phyloP scores from a whole-genome alignment of 2,888 invertebrate genomes.

The Lasioglossum zephyrum region DNA sequence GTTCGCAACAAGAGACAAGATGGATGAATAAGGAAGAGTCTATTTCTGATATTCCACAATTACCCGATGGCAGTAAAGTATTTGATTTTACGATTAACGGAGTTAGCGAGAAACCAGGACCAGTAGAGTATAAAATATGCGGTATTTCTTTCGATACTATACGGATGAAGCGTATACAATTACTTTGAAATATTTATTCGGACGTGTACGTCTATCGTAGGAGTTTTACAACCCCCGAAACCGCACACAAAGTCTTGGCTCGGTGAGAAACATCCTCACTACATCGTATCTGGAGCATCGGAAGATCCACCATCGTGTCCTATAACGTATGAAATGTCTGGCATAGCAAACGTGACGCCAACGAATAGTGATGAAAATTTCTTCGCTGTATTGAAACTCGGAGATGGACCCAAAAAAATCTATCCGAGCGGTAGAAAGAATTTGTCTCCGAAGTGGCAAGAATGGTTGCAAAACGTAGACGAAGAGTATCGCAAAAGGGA shows the following conservation, averaged over 20 bases:
- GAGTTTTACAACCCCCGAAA: constrained; percentile 53
- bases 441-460: constrained; percentile 79
- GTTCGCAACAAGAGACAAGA: background rate
- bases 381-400: constrained; percentile 68
- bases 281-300: constrained; percentile 68
- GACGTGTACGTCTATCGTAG: constrained; percentile 24
- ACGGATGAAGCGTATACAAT: background rate
- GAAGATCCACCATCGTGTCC: constrained; percentile 65
- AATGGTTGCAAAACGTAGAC: constrained; percentile 76
- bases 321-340: constrained; percentile 71
- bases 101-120: constrained; percentile 47
- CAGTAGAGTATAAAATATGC: constrained; percentile 61
- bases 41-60: constrained; percentile 23
- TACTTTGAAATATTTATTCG: background rate
- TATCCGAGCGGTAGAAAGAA: constrained; percentile 76
- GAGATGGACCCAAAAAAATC: constrained; percentile 50
- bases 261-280: constrained; percentile 68
- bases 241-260: constrained; percentile 63
- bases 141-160: constrained; percentile 33
- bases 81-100: constrained; percentile 57
- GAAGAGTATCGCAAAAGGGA: constrained; percentile 72
- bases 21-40: background rate
- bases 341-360: constrained; percentile 71
- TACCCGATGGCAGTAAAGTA: constrained; percentile 49
- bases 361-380: constrained; percentile 75